Evolutionary conservation across 1,140 invertebrate species (phyloP).

Genomic region (Phocides pigmalion): DNA sequence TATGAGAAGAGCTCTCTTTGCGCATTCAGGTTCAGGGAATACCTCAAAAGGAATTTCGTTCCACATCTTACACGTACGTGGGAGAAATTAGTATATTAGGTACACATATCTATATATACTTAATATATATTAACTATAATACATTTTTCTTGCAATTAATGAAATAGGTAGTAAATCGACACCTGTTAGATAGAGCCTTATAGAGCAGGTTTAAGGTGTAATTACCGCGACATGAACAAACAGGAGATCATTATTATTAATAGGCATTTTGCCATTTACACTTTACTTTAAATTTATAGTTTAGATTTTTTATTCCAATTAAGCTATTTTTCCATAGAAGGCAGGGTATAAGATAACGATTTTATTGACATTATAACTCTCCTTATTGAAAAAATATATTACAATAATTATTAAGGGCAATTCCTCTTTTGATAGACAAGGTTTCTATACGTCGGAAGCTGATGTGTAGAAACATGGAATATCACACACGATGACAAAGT

Average conservation of each 20-base stretch:
- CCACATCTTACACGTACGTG: too few species aligned
- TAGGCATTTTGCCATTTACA: conserved; percentile 16
- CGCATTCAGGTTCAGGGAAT: too few species aligned
- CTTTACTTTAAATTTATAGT: conserved; percentile 29
- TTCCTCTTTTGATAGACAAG: too few species aligned
- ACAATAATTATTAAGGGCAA: conserved; percentile 3
- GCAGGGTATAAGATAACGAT: conserved; percentile 6
- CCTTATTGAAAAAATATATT: conserved; percentile 8
- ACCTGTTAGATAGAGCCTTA: conserved; percentile 14
- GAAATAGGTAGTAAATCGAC: neutral
- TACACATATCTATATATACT: too few species aligned
- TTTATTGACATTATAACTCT: conserved; percentile 19
- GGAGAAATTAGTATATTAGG: too few species aligned
- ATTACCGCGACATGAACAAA: conserved; percentile 23
- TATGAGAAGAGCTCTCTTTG: too few species aligned
- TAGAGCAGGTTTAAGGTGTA: conserved; percentile 12
- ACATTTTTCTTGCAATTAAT: conserved; percentile 6
- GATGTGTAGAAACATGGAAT: too few species aligned
- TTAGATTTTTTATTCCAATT: conserved; percentile 30
- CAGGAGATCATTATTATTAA: conserved; percentile 30
- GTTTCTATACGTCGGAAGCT: too few species aligned
- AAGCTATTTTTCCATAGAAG: conserved; percentile 18
- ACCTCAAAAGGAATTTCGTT: too few species aligned
- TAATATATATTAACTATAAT: neutral
- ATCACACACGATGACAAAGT: too few species aligned